phyloP scores from a whole-genome alignment of 1,140 invertebrate species.

The Hylyphantes graminicola region DNA sequence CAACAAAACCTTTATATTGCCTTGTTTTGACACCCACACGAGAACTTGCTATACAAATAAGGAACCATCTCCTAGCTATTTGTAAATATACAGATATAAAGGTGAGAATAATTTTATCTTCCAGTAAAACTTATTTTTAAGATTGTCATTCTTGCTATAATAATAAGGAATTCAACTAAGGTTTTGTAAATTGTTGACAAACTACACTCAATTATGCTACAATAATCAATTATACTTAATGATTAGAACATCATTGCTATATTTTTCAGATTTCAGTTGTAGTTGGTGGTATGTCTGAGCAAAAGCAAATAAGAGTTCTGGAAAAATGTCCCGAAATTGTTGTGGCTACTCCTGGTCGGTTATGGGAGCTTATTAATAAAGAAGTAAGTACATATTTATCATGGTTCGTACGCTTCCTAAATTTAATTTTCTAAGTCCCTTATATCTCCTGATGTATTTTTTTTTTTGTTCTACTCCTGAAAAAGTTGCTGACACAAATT shows the following conservation, averaged over 20 bases:
- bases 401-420: neutral
- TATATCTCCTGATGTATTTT: neutral
- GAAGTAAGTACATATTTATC: slow-evolving; percentile 68
- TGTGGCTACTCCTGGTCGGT: slow-evolving; percentile 93
- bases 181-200: too few relatives aligned
- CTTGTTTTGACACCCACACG: slow-evolving; percentile 93
- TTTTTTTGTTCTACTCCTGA: neutral
- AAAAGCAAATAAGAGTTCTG: slow-evolving; percentile 92
- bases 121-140: neutral
- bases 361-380: slow-evolving; percentile 90
- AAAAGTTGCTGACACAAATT: too few relatives aligned
- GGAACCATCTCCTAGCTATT: slow-evolving; percentile 82
- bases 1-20: slow-evolving; percentile 70
- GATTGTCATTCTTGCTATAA: too few relatives aligned
- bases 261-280: slow-evolving; percentile 77
- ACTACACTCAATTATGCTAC: neutral
- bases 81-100: slow-evolving; percentile 83
- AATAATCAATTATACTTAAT: neutral
- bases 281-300: slow-evolving; percentile 88
- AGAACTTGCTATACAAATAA: slow-evolving; percentile 94
- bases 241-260: slow-evolving; percentile 11
- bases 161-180: too few relatives aligned
- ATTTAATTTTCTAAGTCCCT: neutral
- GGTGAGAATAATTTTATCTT: slow-evolving; percentile 34
- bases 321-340: slow-evolving; percentile 88